These are phyloP conservation scores for Tokudaia tokunoshimensis DNA, from an alignment of 2,797 vertebrate species.

Conservation along the genomic window DNA sequence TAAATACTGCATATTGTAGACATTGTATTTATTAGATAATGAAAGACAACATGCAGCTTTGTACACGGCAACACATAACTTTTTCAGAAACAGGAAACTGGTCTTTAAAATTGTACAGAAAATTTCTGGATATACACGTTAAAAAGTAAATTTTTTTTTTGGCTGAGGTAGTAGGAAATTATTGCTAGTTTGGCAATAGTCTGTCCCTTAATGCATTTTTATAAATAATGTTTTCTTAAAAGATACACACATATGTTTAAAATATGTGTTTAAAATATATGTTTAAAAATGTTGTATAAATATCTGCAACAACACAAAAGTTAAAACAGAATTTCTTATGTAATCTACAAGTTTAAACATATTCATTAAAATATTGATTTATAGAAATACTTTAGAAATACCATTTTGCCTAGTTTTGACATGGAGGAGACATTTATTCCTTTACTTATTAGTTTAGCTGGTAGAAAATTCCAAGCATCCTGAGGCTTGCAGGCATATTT, in stretches of 20 bases:
- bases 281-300: neutral
- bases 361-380: neutral
- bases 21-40: neutral
- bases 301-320: neutral
- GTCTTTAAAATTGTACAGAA: slow-evolving; percentile 14
- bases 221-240: slow-evolving; percentile 45
- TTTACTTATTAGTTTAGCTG: neutral
- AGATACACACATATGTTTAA: neutral
- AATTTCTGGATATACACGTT: neutral
- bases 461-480: neutral
- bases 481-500: neutral
- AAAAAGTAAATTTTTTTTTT: slow-evolving; percentile 3
- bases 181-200: neutral
- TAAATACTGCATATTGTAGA: neutral
- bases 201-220: neutral
- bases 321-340: neutral
- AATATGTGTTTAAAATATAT: neutral
- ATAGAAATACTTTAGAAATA: neutral
- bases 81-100: slow-evolving; percentile 30
- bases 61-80: neutral
- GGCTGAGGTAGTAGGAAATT: neutral
- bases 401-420: neutral
- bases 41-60: neutral
- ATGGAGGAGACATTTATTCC: neutral
- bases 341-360: neutral